Base-by-base conservation (phyloP, 2,113 vertebrate species). In the Xenotilapia longispinis region DNA sequence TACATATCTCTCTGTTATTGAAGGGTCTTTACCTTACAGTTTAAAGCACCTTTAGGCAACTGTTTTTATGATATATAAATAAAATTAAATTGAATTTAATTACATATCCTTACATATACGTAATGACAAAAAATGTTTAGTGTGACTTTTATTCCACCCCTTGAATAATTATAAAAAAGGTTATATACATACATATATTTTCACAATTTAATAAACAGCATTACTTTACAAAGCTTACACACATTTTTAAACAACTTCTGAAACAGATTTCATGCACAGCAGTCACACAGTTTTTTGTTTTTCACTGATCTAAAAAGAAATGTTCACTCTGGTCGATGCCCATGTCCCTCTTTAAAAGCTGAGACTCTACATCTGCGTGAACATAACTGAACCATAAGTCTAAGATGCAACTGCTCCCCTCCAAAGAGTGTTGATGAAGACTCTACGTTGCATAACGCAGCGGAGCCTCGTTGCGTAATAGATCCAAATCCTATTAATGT, bases 401-500 rank as follows among this genome's bases (percentile, higher is more conserved):
- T 91, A 84, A 89, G 87, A 91, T 31, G 78, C 45, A 47, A 9
- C 81, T 13, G 58, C 53, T 81, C 38, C 9, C 26, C 73, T 89
- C 60, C 58, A 80, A 85, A 89, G 88, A 33, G 78, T 15, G 83
- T 79, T 55, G 86, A 90, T 87, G 89, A 92, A 89, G 91, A 88
- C 84, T 87, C 82, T 57, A 31, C 4, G 78, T 94, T 95, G 85
- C 83, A 55, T 92, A 95, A 95, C 53, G 3, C 15, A 58, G 90
- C 26, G n/a, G 84, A 91, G 91, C 82, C 87, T 70, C 12, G 70
- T 95, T 96, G 91, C 92, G 91, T 95, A 96, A 96, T 94, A 75
- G 84, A 95, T 93, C 91, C 88, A 92, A 91, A 95, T 93, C 87
- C 91, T 92, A 93, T 95, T 94, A 92, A 94, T 91, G 92, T 91